Percentiles rank a stretch among this genome's conserved stretches.
Conservation (phyloP, 2,888 invertebrate species). For the Orthonevra nobilis region DNA sequence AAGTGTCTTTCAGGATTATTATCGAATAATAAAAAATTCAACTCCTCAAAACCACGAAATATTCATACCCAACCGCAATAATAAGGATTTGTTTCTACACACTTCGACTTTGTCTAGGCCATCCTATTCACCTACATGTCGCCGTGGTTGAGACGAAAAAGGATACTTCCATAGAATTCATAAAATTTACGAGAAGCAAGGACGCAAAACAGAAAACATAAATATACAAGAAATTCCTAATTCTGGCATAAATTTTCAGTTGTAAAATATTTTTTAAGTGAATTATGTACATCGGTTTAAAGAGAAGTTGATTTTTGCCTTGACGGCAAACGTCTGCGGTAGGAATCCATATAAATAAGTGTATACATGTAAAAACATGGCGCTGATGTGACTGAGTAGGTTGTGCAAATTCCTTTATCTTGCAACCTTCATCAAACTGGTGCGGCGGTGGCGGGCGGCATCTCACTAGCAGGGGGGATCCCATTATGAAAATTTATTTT, state of each 20-base stretch:
- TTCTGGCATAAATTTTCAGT: slow-evolving; percentile 52
- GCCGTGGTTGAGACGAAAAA: background rate
- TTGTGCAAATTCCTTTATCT: slow-evolving; percentile 39
- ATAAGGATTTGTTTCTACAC: no score
- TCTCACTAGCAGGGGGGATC: background rate
- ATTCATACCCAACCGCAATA: background rate
- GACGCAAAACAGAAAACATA: no score
- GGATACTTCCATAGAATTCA: slow-evolving; percentile 34
- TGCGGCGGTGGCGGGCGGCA: no score
- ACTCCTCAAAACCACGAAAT: slow-evolving; percentile 14
- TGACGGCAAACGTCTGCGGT: background rate
- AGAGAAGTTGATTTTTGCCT: slow-evolving; percentile 36
- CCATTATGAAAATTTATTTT: slow-evolving; percentile 37
- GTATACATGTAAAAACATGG: slow-evolving; percentile 53
- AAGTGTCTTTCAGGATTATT: slow-evolving; percentile 33
- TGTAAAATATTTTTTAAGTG: slow-evolving; percentile 57
- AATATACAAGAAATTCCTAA: slow-evolving; percentile 36
- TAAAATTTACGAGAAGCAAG: slow-evolving; percentile 29
- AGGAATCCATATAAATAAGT: slow-evolving; percentile 8
- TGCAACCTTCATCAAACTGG: slow-evolving; percentile 34
- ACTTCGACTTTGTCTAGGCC: slow-evolving; percentile 21
- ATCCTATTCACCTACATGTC: no score
- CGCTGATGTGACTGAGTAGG: slow-evolving; percentile 40
- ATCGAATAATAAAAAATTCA: slow-evolving; percentile 4
- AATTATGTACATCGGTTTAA: slow-evolving; percentile 58